Percentiles rank a stretch among this genome's conserved stretches.
Conservation (phyloP, 2,888 invertebrate genomes). For the Rutpela maculata region DNA sequence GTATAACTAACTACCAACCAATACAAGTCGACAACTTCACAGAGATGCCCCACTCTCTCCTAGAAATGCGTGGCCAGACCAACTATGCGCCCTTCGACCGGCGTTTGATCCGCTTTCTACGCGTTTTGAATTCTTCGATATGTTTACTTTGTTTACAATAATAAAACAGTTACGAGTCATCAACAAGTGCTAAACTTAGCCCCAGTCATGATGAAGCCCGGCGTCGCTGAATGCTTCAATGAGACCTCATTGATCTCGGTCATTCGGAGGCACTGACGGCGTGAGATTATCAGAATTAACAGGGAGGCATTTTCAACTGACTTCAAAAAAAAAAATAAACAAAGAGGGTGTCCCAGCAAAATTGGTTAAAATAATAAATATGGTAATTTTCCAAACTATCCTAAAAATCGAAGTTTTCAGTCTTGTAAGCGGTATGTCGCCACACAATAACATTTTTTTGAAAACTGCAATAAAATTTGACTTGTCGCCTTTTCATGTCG, state of each 20-base stretch:
- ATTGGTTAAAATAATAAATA: too few species aligned
- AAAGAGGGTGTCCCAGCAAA: too few species aligned
- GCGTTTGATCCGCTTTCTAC: slow-evolving; percentile 40
- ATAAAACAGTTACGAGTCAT: slow-evolving; percentile 29
- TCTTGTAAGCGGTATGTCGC: too few species aligned
- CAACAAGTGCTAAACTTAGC: slow-evolving; percentile 48
- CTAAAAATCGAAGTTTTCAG: too few species aligned
- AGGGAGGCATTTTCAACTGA: not conserved
- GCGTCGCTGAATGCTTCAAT: not conserved
- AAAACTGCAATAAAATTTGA: too few species aligned
- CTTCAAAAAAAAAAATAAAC: too few species aligned
- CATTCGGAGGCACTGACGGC: not conserved
- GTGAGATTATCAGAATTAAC: not conserved
- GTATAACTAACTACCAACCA: not conserved
- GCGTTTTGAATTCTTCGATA: slow-evolving; percentile 25
- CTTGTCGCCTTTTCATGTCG: too few species aligned
- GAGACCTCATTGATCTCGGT: slow-evolving; percentile 20
- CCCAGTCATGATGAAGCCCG: not conserved
- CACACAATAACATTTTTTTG: too few species aligned
- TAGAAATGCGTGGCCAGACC: not conserved
- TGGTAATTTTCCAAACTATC: too few species aligned
- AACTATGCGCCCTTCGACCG: slow-evolving; percentile 44
- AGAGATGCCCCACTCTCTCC: not conserved
- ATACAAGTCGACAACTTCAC: not conserved
- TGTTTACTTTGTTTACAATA: slow-evolving; percentile 28